Evolutionary conservation across 2,888 invertebrate species (phyloP).

Genomic region (Scaptomyza parva): DNA sequence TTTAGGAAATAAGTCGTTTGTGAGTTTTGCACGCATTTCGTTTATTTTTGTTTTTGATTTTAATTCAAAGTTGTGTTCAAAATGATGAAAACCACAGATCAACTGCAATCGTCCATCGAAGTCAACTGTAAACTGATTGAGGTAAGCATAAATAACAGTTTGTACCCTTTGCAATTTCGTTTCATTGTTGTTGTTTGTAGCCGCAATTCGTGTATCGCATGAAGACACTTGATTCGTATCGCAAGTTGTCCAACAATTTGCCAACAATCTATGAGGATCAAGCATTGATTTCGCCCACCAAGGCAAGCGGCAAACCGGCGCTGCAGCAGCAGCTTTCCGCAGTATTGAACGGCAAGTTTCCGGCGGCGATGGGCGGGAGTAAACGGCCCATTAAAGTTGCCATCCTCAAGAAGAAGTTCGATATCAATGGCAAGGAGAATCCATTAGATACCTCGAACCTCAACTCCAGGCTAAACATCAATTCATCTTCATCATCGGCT

Average conservation of each 20-base stretch:
- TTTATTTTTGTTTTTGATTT: not conserved
- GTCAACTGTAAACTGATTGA: not conserved
- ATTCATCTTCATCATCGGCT: not conserved
- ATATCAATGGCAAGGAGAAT: not conserved
- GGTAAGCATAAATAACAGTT: not conserved
- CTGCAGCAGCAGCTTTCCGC: too few species aligned
- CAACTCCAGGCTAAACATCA: too few species aligned
- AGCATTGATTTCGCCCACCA: not conserved
- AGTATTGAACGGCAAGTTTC: too few species aligned
- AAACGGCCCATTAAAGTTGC: too few species aligned
- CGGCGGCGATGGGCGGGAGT: too few species aligned
- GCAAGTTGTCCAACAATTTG: not conserved
- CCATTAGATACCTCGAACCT: too few species aligned
- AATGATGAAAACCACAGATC: not conserved
- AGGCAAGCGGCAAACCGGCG: too few species aligned
- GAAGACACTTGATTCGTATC: not conserved
- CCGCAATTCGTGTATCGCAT: not conserved
- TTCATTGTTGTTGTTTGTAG: not conserved
- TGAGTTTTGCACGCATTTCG: not conserved
- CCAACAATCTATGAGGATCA: constrained; percentile 1
- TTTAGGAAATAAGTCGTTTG: not conserved
- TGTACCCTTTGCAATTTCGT: not conserved
- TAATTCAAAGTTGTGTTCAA: not conserved
- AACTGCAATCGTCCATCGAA: not conserved
- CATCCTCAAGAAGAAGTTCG: not conserved